Evolutionary conservation across 2,797 vertebrate species (phyloP), one percentile per base, ranked within the genome.

Genomic region (Sarcophilus harrisii): DNA sequence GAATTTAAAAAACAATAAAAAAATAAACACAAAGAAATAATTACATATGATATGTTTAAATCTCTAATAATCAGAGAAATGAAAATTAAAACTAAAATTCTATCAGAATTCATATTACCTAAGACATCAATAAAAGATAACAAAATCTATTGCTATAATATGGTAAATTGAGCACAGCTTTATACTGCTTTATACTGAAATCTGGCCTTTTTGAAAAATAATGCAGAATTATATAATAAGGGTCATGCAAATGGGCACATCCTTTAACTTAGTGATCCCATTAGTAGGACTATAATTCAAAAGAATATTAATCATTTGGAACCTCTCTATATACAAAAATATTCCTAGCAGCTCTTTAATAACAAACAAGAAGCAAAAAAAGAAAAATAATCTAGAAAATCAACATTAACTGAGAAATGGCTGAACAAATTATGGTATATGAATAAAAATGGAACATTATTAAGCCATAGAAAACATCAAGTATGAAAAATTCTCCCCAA

Each of bases 11-110:
- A 52, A 52, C n/a, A 93, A 90, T 30, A 57, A 93, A 1, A 92
- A 90, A 93, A 90, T 30, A 57, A 93, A 1, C 81, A 91, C 27
- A 92, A 58, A 93, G 90, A 58, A 57, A 28, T 45, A 54, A 93
- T 49, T 90, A 91, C 14, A 62, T 52, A 93, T 55, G 89, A 92
- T 30, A 95, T 93, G 60, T 8, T 94, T 58, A 81, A 13, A 92
- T 96, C 28, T 66, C 66, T 92, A 96, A 94, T 73, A 96, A 94
- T 49, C 55, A 94, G 94, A 96, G 32, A 66, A 94, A 92, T 59
- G 1, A 90, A 96, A 55, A 73, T 38, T 38, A 73, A 73, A 73
- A 73, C 66, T 73, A n/a, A 73, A 38, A 73, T 38, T 73, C 66
- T 73, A 73, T n/a, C 66, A 73, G n/a, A 38, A 38, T 73, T 73